Conservation (phyloP, 2,797 vertebrate species). For the Masticophis lateralis region DNA sequence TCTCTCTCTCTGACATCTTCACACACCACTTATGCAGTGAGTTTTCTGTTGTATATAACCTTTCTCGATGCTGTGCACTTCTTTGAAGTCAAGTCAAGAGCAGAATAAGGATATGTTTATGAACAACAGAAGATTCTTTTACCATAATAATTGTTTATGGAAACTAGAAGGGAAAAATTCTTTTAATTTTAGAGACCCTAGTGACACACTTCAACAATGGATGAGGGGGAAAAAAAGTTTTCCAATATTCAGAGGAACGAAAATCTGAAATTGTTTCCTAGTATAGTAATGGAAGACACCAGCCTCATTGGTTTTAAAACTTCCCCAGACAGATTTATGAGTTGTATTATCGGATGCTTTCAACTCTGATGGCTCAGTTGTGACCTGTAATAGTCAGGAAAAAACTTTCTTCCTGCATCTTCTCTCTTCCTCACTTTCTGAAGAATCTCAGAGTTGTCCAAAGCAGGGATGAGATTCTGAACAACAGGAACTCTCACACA, state of each 20-base stretch:
- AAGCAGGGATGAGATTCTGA: neutral
- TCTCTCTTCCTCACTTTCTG: neutral
- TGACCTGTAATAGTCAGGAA: conserved; percentile 1
- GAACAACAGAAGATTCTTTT: neutral
- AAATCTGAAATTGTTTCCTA: neutral
- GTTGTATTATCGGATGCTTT: conserved; percentile 6
- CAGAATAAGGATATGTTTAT: neutral
- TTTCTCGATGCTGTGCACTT: neutral
- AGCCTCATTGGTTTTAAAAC: conserved; percentile 6
- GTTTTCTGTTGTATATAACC: neutral
- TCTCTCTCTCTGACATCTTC: neutral
- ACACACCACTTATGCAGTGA: neutral
- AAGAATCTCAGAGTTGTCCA: neutral
- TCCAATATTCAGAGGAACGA: neutral
- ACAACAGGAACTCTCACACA: neutral
- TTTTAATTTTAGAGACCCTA: neutral
- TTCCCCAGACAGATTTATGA: conserved; percentile 8
- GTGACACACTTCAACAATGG: neutral
- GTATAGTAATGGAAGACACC: neutral
- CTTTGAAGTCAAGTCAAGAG: neutral
- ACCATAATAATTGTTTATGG: neutral
- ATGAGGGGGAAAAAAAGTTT: neutral
- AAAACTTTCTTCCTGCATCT: neutral
- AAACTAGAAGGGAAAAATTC: neutral
- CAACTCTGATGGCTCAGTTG: conserved; percentile 12